Evolutionary conservation across 1,140 invertebrate species (phyloP).

Genomic region (Parapsyche elsis): DNA sequence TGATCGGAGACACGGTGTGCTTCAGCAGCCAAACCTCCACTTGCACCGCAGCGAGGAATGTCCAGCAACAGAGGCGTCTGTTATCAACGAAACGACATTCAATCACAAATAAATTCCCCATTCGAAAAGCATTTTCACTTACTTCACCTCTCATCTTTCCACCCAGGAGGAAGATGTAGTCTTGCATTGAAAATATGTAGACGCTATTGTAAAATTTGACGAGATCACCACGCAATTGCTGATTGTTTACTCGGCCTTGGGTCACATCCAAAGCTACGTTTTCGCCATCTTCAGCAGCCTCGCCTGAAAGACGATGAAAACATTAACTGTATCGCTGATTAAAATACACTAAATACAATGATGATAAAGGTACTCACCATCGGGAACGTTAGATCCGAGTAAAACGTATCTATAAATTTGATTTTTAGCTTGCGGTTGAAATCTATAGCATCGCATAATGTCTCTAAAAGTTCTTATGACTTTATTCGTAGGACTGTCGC

Average conservation of each 20-base stretch:
- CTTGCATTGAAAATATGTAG: slow-evolving; percentile 84
- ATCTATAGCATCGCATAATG: slow-evolving; percentile 93
- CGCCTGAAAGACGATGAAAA: neutral
- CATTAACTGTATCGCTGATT: no score
- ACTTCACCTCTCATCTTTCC: neutral
- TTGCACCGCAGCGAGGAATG: neutral
- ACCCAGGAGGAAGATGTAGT: slow-evolving; percentile 78
- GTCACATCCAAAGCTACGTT: neutral
- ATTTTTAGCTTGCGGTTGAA: slow-evolving; percentile 90
- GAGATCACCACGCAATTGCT: slow-evolving; percentile 78
- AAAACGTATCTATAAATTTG: slow-evolving; percentile 93
- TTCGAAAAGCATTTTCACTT: neutral
- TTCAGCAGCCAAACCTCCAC: slow-evolving; percentile 59
- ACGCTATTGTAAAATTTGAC: slow-evolving; percentile 95
- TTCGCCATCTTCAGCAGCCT: neutral
- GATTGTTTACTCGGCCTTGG: neutral
- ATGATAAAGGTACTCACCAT: no score
- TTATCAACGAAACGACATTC: neutral
- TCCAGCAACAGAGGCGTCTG: slow-evolving; percentile 57
- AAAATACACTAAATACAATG: no score
- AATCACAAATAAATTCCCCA: neutral
- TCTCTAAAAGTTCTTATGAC: slow-evolving; percentile 83
- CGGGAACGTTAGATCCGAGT: slow-evolving; percentile 61
- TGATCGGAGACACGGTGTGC: slow-evolving; percentile 73
- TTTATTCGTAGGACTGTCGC: slow-evolving; percentile 61